These are phyloP conservation scores for Acheta domesticus DNA, from an alignment of 2,888 invertebrate species.

Conservation along the genomic window DNA sequence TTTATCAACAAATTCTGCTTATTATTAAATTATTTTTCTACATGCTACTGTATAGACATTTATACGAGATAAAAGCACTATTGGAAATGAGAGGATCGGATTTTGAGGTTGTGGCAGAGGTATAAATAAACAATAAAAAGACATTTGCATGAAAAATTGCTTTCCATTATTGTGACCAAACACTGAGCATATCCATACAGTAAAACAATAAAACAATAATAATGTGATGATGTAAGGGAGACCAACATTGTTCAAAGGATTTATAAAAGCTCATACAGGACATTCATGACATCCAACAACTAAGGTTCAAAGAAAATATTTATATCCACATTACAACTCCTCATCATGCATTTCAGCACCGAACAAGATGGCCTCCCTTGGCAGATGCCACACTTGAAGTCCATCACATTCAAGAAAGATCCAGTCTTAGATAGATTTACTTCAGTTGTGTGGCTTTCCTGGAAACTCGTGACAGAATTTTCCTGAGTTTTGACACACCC, in stretches of 20 bases:
- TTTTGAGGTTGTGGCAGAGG: too few relatives aligned
- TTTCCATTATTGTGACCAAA: slow-evolving; percentile 44
- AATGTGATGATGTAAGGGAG: slow-evolving; percentile 40
- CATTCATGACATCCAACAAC: slow-evolving; percentile 42
- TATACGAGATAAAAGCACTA: too few relatives aligned
- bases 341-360: slow-evolving; percentile 34
- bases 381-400: slow-evolving; percentile 38
- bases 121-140: slow-evolving; percentile 31
- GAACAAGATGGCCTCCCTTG: slow-evolving; percentile 38
- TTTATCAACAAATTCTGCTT: too few relatives aligned
- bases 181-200: slow-evolving; percentile 44
- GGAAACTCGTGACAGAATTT: slow-evolving; percentile 39
- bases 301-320: slow-evolving; percentile 41
- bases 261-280: slow-evolving; percentile 41
- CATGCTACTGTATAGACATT: too few relatives aligned
- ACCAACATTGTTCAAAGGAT: slow-evolving; percentile 41
- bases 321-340: slow-evolving; percentile 36
- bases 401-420: slow-evolving; percentile 39
- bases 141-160: slow-evolving; percentile 41
- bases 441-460: slow-evolving; percentile 37
- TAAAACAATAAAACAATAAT: slow-evolving; percentile 42
- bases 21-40: too few relatives aligned
- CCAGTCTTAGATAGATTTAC: slow-evolving; percentile 40
- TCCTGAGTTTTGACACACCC: slow-evolving; percentile 39
- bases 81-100: too few relatives aligned